Base-by-base conservation (phyloP, 1,140 invertebrate species). In the Heliothis virescens region DNA sequence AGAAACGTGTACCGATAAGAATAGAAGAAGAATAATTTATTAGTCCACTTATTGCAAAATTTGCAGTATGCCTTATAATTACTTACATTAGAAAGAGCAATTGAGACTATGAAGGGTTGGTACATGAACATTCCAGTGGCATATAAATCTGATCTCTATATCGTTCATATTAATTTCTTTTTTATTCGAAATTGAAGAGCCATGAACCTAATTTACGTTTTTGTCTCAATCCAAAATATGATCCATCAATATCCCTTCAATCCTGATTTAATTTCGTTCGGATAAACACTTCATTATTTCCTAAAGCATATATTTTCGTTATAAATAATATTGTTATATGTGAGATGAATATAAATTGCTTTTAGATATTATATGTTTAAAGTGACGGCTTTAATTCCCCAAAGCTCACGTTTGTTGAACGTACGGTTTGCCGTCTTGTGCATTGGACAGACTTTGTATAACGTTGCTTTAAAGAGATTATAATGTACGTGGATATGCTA, bases 181-280 rank as follows among this genome's bases (percentile, higher is more conserved):
- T 41, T 5, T n/a, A n/a, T n/a, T 9, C 34, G 34, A 41, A 41
- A 41, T 41, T 41, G 59, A 15, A 77, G 74, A 18, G 62, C 60
- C 26, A 15, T 77, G 74, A 67, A 67, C 65, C 74, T 62, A 65
- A 67, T 77, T 65, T 47, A 53, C 48, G n/a, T 18, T 53, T 67
- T 65, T 63, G 34, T 41, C 34, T 41, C 34, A 41, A 50, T 63
- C 16, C 11, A 62, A 26, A 77, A 55, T n/a, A 67, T 65, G 48
- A 77, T 77, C 60, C 26, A 77, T 77, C 74, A 77, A 63, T 74
- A 74, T 59, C 71, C 16, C 41, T 76, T 29, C 18, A 12, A n/a
- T 53, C 50, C 18, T 55, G 16, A 67, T 67, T 67, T 47, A 21
- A 76, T 76, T 76, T 63, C 52, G 26, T 41, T 65, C 18, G 26